A percentile compares a stretch with the other conserved stretches of the same genome.
Conservation (phyloP, 1,140 invertebrate species). For the Drosophila tropicalis region DNA sequence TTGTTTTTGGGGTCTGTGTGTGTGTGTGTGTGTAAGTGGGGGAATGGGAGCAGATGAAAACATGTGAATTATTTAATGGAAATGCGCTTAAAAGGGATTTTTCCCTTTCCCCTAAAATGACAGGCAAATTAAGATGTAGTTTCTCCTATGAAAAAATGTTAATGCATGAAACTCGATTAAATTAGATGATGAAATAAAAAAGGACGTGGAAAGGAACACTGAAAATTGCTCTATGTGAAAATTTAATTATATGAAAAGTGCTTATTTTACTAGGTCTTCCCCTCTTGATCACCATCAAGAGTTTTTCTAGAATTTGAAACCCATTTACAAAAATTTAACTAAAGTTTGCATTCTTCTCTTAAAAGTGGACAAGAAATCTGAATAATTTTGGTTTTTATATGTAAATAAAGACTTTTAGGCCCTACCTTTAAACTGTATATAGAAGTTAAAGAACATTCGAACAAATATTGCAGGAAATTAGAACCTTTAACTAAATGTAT, state of each 20-base stretch:
- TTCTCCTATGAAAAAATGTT: conserved; percentile 7
- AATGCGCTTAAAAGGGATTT: conserved; percentile 19
- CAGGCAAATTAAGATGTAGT: conserved; percentile 18
- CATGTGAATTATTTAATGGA: conserved; percentile 22
- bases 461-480: too few relatives aligned
- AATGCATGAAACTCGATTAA: background rate
- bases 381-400: too few relatives aligned
- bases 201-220: background rate
- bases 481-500: too few relatives aligned
- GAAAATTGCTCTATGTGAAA: background rate
- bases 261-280: background rate
- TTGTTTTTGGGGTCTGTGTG: conserved; percentile 3
- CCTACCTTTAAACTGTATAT: too few relatives aligned
- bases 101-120: background rate
- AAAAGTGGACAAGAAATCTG: too few relatives aligned
- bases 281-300: background rate
- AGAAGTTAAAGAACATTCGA: too few relatives aligned
- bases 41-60: conserved; percentile 1
- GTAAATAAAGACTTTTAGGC: too few relatives aligned
- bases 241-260: conserved; percentile 1
- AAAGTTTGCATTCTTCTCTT: too few relatives aligned
- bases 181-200: background rate
- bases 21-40: conserved; percentile 2
- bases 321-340: background rate
- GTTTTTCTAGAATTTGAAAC: background rate